Evolutionary conservation across 2,113 vertebrate genomes (phyloP), one percentile per base, ranked within the genome.

Genomic region (Equus quagga): DNA sequence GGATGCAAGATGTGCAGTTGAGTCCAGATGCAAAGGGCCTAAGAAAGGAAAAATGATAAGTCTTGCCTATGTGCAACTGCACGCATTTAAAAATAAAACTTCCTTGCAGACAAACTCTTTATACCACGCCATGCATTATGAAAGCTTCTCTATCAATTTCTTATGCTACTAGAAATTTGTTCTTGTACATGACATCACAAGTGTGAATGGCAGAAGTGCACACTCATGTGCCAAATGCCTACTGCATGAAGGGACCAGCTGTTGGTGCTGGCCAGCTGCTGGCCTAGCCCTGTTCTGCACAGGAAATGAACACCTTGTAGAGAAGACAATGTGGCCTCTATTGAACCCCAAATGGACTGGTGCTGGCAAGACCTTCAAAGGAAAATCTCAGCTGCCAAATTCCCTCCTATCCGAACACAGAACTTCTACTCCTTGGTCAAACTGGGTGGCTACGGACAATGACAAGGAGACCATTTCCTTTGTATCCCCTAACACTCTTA

Each of bases 181-280:
- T 96, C 85, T 97, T 97, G 72, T 72, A 36, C 5, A 18, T 58
- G 58, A 75, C 80, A 97, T 75, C 79, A 54, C 89, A 97, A 91
- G 80, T 73, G 31, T 49, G 44, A 98, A 94, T 80, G 96, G 94
- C 87, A 96, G 64, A 75, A 96, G 93, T 86, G 10, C 69, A 78
- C 31, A 69, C 93, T 96, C 51, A 60, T 41, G 36, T 96, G 91
- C 75, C 98, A 98, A 94, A 92, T 96, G 91, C 83, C 96, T 97
- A 82, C 91, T 92, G 76, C 93, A 93, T 87, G 91, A 97, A 95
- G 96, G 86, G 95, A 92, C 67, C 97, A 98, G 97, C 96, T 97
- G 93, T 83, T 96, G 83, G 44, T 96, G 79, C 84, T 83, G 6
- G 0, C 94, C 95, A 97, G 80, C 93, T 98, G 97, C 72, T 97